Percentiles rank a stretch among this genome's conserved stretches.
phyloP scores from a whole-genome alignment of 2,113 vertebrate species.

The Sakesphorus luctuosus region DNA sequence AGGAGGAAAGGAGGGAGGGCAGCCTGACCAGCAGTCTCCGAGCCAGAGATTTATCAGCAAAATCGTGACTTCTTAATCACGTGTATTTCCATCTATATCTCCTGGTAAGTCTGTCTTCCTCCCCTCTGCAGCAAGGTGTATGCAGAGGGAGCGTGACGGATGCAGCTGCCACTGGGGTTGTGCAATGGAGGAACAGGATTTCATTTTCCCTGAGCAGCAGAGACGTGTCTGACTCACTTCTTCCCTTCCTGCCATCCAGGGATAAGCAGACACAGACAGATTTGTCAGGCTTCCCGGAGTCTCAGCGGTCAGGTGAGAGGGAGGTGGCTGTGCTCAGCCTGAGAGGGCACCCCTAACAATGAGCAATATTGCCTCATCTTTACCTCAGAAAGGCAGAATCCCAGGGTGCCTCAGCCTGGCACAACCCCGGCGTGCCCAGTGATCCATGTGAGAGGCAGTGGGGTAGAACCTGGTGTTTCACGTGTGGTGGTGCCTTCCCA shows the following conservation, averaged over 20 bases:
- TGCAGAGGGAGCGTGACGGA: neutral
- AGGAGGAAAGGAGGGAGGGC: neutral
- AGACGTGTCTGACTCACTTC: neutral
- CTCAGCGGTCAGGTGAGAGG: slow-evolving; percentile 28
- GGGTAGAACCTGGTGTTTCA: neutral
- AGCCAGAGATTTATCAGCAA: neutral
- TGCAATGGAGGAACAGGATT: neutral
- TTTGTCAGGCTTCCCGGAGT: neutral
- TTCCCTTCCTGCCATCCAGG: slow-evolving; percentile 21
- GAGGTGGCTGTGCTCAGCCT: neutral
- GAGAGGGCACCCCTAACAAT: neutral
- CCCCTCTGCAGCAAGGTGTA: neutral
- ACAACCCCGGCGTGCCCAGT: rapidly evolving
- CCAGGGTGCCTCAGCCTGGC: neutral
- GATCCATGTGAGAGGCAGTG: neutral
- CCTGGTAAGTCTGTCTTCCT: neutral
- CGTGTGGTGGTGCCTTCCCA: neutral
- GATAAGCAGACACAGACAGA: neutral
- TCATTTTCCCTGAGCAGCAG: neutral
- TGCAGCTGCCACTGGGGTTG: neutral
- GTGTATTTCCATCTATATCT: rapidly evolving
- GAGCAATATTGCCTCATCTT: neutral
- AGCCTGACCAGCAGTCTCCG: neutral
- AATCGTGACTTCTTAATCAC: neutral
- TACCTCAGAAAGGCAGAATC: slow-evolving; percentile 21